Evolutionary conservation across 1,140 invertebrate species (phyloP).

Genomic region (Orussus abietinus): DNA sequence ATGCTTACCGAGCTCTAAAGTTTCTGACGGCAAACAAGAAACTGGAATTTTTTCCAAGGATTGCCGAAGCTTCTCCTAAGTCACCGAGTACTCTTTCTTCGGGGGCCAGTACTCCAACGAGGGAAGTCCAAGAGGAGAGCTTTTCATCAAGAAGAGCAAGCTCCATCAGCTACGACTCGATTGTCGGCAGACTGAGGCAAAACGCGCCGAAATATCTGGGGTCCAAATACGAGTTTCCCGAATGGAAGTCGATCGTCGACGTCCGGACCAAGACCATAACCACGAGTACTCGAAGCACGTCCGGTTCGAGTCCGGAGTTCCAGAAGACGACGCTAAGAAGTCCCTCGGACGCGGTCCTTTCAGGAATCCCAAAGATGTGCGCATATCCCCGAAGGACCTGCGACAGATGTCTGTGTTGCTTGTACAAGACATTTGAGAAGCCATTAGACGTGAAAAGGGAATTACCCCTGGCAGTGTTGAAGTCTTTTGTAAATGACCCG

Average conservation of each 20-base stretch:
- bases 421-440: slow-evolving; percentile 19
- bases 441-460: slow-evolving; percentile 1
- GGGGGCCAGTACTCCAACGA: too few relatives aligned
- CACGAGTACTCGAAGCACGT: slow-evolving; percentile 11
- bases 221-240: too few relatives aligned
- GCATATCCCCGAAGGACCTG: slow-evolving; percentile 25
- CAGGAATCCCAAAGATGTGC: slow-evolving; percentile 16
- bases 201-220: too few relatives aligned
- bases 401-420: slow-evolving; percentile 35
- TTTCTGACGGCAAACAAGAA: slow-evolving; percentile 7
- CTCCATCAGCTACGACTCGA: too few relatives aligned
- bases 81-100: too few relatives aligned
- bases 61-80: not conserved
- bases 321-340: not conserved
- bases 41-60: not conserved
- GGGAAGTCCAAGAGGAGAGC: too few relatives aligned
- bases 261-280: slow-evolving; percentile 9
- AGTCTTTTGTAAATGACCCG: slow-evolving; percentile 5
- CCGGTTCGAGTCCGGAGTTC: slow-evolving; percentile 10
- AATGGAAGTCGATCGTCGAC: too few relatives aligned
- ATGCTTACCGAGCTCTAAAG: slow-evolving; percentile 13
- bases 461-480: not conserved
- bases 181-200: too few relatives aligned
- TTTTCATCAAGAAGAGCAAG: too few relatives aligned
- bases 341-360: too few relatives aligned